Conservation (phyloP, 1,140 invertebrate species). For the Drosophila insularis region DNA sequence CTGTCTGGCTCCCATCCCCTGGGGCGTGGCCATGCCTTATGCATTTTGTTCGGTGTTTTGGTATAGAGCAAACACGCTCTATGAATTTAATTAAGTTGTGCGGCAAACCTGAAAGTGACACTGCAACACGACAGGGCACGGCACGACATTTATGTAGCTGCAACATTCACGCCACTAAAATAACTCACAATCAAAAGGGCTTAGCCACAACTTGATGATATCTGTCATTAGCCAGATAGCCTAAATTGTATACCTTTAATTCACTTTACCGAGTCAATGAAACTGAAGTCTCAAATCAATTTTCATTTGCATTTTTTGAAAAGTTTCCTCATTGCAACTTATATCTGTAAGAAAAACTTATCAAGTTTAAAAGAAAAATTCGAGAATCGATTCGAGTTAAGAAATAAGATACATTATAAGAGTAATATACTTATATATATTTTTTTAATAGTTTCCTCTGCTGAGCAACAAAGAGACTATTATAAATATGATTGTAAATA, state of each 20-base stretch:
- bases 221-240: not conserved
- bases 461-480: not conserved
- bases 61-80: conserved; percentile 31
- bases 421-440: too few relatives aligned
- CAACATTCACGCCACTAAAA: not conserved
- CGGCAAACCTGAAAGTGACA: conserved; percentile 47
- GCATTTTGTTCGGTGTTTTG: conserved; percentile 34
- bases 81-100: conserved; percentile 72
- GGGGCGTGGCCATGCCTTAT: conserved; percentile 42
- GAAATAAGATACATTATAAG: too few relatives aligned
- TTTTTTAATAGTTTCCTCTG: too few relatives aligned
- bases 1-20: not conserved
- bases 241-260: not conserved
- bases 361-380: not conserved
- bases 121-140: not conserved
- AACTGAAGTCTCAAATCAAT: too few relatives aligned
- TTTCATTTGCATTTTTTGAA: too few relatives aligned
- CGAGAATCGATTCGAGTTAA: too few relatives aligned
- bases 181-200: not conserved
- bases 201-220: not conserved
- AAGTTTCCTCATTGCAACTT: too few relatives aligned
- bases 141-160: not conserved
- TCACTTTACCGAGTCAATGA: not conserved
- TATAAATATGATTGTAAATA: not conserved
- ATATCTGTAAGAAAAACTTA: not conserved